These are phyloP conservation scores for Aegithalos caudatus DNA, from an alignment of 2,113 vertebrate genomes.

Conservation along the genomic window DNA sequence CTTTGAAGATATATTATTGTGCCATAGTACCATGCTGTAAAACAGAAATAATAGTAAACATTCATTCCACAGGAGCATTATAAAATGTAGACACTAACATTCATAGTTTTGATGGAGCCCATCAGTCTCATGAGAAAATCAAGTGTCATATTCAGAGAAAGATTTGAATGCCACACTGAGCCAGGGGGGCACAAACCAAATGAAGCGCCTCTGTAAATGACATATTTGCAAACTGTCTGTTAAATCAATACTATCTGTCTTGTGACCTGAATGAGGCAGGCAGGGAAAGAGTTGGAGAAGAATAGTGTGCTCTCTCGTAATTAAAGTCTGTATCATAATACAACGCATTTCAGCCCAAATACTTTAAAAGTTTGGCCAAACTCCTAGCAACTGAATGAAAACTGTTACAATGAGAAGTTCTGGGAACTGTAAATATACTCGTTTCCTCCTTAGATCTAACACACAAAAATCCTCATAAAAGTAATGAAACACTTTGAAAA, in stretches of 20 bases:
- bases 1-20: background rate
- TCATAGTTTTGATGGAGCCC: background rate
- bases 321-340: background rate
- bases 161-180: background rate
- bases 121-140: background rate
- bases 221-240: background rate
- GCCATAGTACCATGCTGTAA: background rate
- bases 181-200: background rate
- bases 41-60: background rate
- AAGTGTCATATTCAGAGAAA: background rate
- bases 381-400: constrained; percentile 22
- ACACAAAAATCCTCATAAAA: background rate
- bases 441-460: background rate
- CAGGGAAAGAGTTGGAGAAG: background rate
- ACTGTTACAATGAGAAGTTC: background rate
- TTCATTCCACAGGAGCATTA: background rate
- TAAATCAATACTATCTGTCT: background rate
- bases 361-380: constrained; percentile 8
- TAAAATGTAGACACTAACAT: background rate
- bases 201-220: background rate
- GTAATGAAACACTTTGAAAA: constrained; percentile 14
- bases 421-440: constrained; percentile 6
- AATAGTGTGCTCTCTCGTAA: background rate
- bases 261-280: background rate
- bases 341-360: constrained; percentile 1